Percentiles rank a stretch among this genome's conserved stretches.
Evolutionary conservation across 2,113 vertebrate genomes (phyloP).

Genomic region (Oreotrochilus melanogaster): DNA sequence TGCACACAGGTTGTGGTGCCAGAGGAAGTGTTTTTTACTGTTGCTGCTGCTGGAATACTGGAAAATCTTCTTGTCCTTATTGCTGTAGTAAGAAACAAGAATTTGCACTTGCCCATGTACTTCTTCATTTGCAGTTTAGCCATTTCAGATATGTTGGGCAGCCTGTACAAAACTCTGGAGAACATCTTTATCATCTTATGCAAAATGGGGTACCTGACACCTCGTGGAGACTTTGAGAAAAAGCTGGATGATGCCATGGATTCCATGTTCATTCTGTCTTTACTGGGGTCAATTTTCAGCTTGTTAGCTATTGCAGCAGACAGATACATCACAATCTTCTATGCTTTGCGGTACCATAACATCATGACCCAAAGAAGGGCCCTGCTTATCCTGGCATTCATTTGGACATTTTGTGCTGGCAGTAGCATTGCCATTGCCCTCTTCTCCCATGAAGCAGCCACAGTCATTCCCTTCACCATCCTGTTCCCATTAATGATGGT

Average conservation of each 20-base stretch:
- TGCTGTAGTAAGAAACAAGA: conserved; percentile 88
- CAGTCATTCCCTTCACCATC: conserved; percentile 85
- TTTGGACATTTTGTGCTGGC: conserved; percentile 86
- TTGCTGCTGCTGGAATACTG: conserved; percentile 85
- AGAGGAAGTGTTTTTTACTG: conserved; percentile 85
- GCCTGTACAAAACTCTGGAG: conserved; percentile 90
- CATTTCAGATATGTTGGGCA: conserved; percentile 91
- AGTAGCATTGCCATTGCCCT: conserved; percentile 84
- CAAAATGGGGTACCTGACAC: conserved; percentile 83
- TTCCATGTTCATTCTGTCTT: conserved; percentile 89
- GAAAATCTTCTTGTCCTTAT: conserved; percentile 92
- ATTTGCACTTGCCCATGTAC: conserved; percentile 94
- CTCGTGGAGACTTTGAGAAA: conserved; percentile 76
- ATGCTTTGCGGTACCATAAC: conserved; percentile 89
- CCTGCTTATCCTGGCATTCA: conserved; percentile 72
- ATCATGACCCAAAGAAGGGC: conserved; percentile 89
- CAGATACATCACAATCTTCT: conserved; percentile 95
- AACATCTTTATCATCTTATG: conserved; percentile 87
- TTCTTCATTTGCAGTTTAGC: conserved; percentile 96
- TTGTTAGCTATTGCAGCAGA: conserved; percentile 92
- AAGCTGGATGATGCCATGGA: conserved; percentile 90
- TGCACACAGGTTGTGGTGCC: conserved; percentile 86
- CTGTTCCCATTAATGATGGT: conserved; percentile 86
- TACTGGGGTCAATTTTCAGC: conserved; percentile 93
- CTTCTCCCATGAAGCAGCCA: conserved; percentile 83